Percentiles rank a stretch among this genome's conserved stretches.
Evolutionary conservation across 2,113 vertebrate genomes (phyloP).

Genomic region (Planiliza haematocheilus): DNA sequence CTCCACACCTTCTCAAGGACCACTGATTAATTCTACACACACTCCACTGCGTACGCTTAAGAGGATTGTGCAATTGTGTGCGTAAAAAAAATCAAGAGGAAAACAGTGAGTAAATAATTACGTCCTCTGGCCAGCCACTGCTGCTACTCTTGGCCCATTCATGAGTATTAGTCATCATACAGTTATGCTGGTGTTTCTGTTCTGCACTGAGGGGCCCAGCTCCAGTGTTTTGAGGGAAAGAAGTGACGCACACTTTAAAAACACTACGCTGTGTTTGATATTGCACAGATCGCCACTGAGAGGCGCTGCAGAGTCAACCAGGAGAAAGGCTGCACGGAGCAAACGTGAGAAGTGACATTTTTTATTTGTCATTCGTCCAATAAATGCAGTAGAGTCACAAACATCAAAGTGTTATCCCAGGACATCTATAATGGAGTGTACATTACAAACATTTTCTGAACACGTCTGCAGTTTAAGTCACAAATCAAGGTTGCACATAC

Average conservation of each 20-base stretch:
- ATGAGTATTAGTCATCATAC: constrained; percentile 41
- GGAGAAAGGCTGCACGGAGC: not conserved
- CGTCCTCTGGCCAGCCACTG: not conserved
- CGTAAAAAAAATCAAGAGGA: constrained; percentile 10
- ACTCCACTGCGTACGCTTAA: not conserved
- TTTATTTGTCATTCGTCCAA: not conserved
- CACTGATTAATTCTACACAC: constrained; percentile 14
- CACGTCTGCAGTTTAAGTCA: too few species aligned
- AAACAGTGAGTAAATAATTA: constrained; percentile 30
- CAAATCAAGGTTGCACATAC: too few species aligned
- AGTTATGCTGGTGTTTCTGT: constrained; percentile 27
- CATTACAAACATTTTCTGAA: too few species aligned
- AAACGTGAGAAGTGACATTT: not conserved
- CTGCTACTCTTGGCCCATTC: constrained; percentile 28
- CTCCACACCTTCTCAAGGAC: too few species aligned
- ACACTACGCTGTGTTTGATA: not conserved
- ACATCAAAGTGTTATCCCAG: too few species aligned
- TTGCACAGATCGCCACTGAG: constrained; percentile 38
- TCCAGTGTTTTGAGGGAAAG: constrained; percentile 8
- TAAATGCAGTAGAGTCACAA: too few species aligned
- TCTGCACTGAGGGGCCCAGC: not conserved
- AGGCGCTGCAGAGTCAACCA: constrained; percentile 52
- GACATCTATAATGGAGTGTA: too few species aligned
- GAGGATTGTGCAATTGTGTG: constrained; percentile 42
- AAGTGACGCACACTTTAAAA: constrained; percentile 19